phyloP scores from a whole-genome alignment of 2,888 invertebrate genomes.

The Nemapogon koenigi region DNA sequence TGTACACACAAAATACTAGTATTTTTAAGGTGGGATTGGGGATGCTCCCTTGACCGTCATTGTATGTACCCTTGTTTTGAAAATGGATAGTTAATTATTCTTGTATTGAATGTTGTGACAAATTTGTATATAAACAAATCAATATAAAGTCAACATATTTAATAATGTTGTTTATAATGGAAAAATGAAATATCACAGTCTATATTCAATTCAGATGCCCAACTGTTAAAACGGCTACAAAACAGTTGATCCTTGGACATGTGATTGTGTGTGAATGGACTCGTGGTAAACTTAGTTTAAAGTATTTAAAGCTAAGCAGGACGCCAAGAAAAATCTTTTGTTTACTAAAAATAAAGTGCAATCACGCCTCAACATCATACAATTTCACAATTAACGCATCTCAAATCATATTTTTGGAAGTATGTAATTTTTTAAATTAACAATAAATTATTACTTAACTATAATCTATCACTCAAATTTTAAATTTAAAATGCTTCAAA shows the following conservation, averaged over 20 bases:
- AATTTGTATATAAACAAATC: no score
- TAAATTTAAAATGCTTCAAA: constrained; percentile 42
- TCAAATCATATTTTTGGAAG: constrained; percentile 42
- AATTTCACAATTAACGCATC: constrained; percentile 31
- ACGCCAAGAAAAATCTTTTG: constrained; percentile 41
- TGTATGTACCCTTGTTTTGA: no score
- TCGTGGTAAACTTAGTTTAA: constrained; percentile 22
- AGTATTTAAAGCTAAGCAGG: constrained; percentile 59
- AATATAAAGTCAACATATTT: no score
- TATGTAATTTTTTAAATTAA: constrained; percentile 57
- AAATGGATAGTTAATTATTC: no score
- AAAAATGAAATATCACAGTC: no score
- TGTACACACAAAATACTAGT: no score
- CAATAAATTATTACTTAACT: constrained; percentile 55
- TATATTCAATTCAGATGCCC: no score
- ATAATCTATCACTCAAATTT: constrained; percentile 53
- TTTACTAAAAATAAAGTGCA: constrained; percentile 18
- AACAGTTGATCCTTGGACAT: not conserved
- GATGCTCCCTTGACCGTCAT: no score
- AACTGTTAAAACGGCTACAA: not conserved
- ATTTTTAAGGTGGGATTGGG: no score
- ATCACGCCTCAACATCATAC: constrained; percentile 21
- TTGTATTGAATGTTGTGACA: no score
- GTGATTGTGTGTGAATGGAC: not conserved
- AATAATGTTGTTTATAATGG: no score